Evolutionary conservation across 2,797 vertebrate species (phyloP), one percentile per base, ranked within the genome.

Genomic region (Myiotriccus ornatus): DNA sequence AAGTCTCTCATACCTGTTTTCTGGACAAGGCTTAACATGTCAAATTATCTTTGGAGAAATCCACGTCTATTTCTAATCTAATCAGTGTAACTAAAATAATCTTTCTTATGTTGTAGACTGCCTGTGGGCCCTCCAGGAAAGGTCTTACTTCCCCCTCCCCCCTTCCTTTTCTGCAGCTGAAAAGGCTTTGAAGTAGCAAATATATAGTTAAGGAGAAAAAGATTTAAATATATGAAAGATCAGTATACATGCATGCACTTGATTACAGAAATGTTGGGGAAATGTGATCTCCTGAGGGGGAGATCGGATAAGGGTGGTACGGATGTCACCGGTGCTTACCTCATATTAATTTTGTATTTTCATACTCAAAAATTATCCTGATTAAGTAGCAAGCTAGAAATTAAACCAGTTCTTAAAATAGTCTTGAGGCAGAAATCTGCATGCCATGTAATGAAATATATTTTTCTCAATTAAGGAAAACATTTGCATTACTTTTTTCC

Each of bases 341-440:
- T 65, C 46, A n/a, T 10, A 76, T 44, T 67, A 82, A 89, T 87
- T 92, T 92, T 8, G 2, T 90, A 63, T 90, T 90, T 94, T 85
- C 5, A 1, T 53, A 68, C 10, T 17, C 34, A 74, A 62, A 68
- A 82, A 87, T 90, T 73, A 92, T 69, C 47, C 34, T 83, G 44
- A 87, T 87, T 90, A 92, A 64, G 57, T 44, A 84, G 44, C 34
- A 77, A 76, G 27, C 21, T 79, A 64, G 44, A 90, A 76, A 90
- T 90, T 50, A 87, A 92, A 67, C 34, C 9, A 37, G 14, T 74
- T 84, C 53, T 56, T 89, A 67, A 92, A 93, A 67, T 57, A 87
- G 30, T 74, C 39, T 74, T 84, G 39, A 74, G 60, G 52, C 59
- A 81, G 43, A 86, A 71, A 67, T 94, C 25, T 88, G 89, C n/a